A percentile compares a stretch with the other conserved stretches of the same genome.
Evolutionary conservation across 2,113 vertebrate genomes (phyloP).

Genomic region (Tragelaphus strepsiceros): DNA sequence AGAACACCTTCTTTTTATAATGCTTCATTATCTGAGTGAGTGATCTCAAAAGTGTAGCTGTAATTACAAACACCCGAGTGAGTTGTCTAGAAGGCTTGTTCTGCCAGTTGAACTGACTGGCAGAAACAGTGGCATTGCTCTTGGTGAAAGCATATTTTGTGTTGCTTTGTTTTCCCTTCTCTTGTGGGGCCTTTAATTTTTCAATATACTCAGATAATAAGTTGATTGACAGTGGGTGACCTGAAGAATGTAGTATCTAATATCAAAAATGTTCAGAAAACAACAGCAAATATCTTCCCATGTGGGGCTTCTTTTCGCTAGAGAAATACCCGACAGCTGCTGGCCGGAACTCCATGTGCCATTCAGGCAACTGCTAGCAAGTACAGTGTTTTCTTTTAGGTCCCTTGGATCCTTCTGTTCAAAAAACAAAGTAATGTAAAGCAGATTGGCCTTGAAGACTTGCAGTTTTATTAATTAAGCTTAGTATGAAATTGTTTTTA

Average conservation of each 20-base stretch:
- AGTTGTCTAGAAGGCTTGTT: constrained; percentile 4
- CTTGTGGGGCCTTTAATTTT: not conserved
- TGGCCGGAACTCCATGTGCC: not conserved
- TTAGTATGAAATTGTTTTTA: not conserved
- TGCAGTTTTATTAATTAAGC: not conserved
- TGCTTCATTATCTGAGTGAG: not conserved
- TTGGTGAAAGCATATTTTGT: not conserved
- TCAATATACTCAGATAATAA: not conserved
- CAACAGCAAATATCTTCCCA: not conserved
- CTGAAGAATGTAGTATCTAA: not conserved
- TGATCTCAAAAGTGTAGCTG: not conserved
- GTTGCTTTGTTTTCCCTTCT: constrained; percentile 24
- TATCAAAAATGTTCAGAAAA: not conserved
- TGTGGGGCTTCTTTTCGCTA: not conserved
- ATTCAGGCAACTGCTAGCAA: not conserved
- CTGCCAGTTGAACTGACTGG: not conserved
- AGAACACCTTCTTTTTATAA: not conserved
- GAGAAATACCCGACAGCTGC: not conserved
- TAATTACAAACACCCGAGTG: not conserved
- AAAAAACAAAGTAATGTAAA: not conserved
- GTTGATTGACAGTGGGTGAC: not conserved
- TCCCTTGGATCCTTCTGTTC: not conserved
- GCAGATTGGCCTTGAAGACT: not conserved
- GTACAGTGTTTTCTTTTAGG: not conserved
- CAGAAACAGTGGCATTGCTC: not conserved